Conservation (phyloP, 2,888 invertebrate genomes). For the Monochamus alternatus region DNA sequence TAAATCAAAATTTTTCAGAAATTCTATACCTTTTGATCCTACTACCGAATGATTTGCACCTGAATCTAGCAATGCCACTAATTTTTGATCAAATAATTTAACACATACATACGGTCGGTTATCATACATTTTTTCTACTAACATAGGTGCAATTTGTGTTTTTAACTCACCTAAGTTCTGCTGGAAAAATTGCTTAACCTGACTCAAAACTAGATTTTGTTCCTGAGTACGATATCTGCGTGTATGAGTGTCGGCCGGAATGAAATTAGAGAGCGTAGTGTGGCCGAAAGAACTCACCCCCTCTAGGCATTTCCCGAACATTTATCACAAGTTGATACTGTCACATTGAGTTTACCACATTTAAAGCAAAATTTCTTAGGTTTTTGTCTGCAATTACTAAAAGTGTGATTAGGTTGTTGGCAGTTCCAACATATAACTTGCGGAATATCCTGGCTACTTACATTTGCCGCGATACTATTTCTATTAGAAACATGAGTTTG, state of each 20-base stretch:
- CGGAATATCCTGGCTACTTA: background rate
- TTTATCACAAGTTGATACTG: constrained; percentile 6
- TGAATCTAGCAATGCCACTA: constrained; percentile 26
- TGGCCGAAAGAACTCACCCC: constrained; percentile 15
- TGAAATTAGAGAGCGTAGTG: background rate
- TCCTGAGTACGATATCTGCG: background rate
- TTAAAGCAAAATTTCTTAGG: constrained; percentile 27
- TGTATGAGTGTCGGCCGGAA: background rate
- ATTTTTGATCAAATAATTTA: constrained; percentile 20
- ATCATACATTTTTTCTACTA: constrained; percentile 10
- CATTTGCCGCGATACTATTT: background rate
- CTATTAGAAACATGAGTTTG: background rate
- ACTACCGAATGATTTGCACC: constrained; percentile 29
- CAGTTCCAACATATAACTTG: constrained; percentile 31
- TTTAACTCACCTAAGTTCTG: background rate
- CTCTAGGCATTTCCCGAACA: constrained; percentile 30
- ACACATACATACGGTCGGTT: constrained; percentile 30
- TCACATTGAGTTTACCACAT: constrained; percentile 26
- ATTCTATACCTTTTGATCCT: background rate
- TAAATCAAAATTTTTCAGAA: constrained; percentile 11
- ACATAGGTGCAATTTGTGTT: background rate
- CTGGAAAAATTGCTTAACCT: background rate
- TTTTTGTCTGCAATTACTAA: constrained; percentile 6
- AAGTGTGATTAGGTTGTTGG: constrained; percentile 22
- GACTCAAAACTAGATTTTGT: background rate